Conservation (phyloP, 2,888 invertebrate genomes). For the Peribatodes rhomboidaria region DNA sequence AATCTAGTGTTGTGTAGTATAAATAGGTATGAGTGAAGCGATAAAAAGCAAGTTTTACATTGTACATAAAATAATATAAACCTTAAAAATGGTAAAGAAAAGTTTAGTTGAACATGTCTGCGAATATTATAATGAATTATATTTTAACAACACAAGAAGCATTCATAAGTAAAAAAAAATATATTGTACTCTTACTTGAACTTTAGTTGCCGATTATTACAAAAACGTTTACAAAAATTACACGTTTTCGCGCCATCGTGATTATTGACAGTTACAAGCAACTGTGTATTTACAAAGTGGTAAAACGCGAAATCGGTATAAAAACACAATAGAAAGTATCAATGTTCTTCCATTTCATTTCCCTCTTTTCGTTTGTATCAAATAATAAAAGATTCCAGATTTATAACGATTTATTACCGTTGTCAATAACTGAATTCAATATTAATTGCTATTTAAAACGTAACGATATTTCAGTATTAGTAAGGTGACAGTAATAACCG, state of each 20-base stretch:
- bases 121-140: too few species aligned
- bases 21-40: constrained; percentile 31
- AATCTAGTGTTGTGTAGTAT: constrained; percentile 34
- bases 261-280: constrained; percentile 37
- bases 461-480: constrained; percentile 12
- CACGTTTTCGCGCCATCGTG: constrained; percentile 31
- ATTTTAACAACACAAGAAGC: too few species aligned
- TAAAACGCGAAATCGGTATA: constrained; percentile 37
- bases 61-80: too few species aligned
- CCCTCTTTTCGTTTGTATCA: constrained; percentile 17
- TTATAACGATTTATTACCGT: constrained; percentile 24
- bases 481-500: constrained; percentile 7
- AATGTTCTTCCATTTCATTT: constrained; percentile 25
- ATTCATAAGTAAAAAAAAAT: too few species aligned
- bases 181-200: too few species aligned
- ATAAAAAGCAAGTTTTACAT: constrained; percentile 27
- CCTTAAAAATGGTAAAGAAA: neutral
- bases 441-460: constrained; percentile 32
- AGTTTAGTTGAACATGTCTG: neutral
- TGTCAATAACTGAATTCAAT: constrained; percentile 32
- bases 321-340: constrained; percentile 45
- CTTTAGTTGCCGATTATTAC: neutral
- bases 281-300: constrained; percentile 7
- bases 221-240: constrained; percentile 28
- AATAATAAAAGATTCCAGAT: constrained; percentile 27